Base-by-base conservation (phyloP, 2,113 vertebrate genomes). In the Osmerus eperlanus region DNA sequence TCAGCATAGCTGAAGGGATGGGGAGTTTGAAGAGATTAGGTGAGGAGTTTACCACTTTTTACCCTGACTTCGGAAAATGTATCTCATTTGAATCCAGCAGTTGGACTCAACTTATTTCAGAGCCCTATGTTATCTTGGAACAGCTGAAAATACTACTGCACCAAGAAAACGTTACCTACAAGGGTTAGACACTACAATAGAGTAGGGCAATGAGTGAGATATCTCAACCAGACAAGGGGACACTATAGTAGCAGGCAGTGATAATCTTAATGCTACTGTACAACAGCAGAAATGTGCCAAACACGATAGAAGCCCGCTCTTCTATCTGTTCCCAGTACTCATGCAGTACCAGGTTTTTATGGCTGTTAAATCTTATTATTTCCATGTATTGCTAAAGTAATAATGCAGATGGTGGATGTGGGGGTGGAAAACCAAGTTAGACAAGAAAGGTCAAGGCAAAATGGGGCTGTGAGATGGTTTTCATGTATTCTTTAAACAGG, bases 401-500 rank as follows among this genome's bases (percentile, higher is more conserved):
- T 23, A 51, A 77, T 66, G 73, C 76, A 84, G 36, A 83, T 77
- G 75, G 78, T 75, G 67, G 60, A 78, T 75, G 74, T 47, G 81
- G 77, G 73, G 82, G 84, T 84, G 80, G 77, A 81, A 67, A 82
- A 82, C 83, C 29, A 15, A 78, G 59, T 82, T 52, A 78, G 70
- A 61, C 41, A 81, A 78, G 72, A 74, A 75, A 80, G 41, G 9
- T 47, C 41, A 47, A 47, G 41, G 7, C 41, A 86, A 67, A 67
- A 62, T 76, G 71, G 80, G 47, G 36, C 69, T 75, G 74, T 66
- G 19, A 78, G 73, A 79, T 72, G 81, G 72, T 70, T 83, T 86
- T 59, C 70, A 70, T 76, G 73, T 86, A 86, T 91, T 91, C 9
- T 89, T 88, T 79, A 83, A 92, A 91, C 90, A 94, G 90, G 92